A percentile compares a stretch with the other conserved stretches of the same genome.
phyloP scores from a whole-genome alignment of 1,140 invertebrate genomes.

The Helicoverpa armigera region DNA sequence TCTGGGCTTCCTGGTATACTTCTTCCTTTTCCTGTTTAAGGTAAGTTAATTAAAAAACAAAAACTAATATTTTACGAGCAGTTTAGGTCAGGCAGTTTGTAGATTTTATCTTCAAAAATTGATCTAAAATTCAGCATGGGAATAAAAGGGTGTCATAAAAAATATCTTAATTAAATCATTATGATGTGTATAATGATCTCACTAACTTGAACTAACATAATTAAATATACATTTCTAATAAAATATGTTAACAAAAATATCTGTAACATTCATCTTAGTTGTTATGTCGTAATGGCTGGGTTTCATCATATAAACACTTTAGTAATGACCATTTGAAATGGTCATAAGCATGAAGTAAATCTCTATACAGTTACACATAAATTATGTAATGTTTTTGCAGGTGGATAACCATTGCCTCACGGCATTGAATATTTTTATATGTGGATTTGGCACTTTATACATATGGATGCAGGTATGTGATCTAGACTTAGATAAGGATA shows the following conservation, averaged over 20 bases:
- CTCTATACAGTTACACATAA: conserved; percentile 12
- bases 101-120: too few relatives aligned
- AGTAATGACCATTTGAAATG: conserved; percentile 2
- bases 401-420: conserved; percentile 75
- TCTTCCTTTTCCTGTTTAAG: conserved; percentile 80
- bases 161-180: conserved; percentile 1
- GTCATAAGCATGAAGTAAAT: conserved; percentile 28
- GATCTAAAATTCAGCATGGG: not conserved
- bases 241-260: conserved; percentile 14
- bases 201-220: not conserved
- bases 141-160: not conserved
- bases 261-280: conserved; percentile 3
- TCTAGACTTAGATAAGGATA: not conserved
- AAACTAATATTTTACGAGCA: too few relatives aligned
- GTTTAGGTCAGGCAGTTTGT: not conserved
- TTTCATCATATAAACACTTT: conserved; percentile 18
- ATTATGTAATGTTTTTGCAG: conserved; percentile 63
- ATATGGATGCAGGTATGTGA: conserved; percentile 80
- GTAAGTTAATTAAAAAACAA: conserved; percentile 64
- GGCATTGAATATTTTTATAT: conserved; percentile 82
- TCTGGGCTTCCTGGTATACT: conserved; percentile 80
- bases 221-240: not conserved
- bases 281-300: not conserved
- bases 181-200: conserved; percentile 6
- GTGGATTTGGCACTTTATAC: conserved; percentile 82